These are phyloP conservation scores for Melospiza georgiana DNA, from an alignment of 2,113 vertebrate genomes.

Conservation along the genomic window DNA sequence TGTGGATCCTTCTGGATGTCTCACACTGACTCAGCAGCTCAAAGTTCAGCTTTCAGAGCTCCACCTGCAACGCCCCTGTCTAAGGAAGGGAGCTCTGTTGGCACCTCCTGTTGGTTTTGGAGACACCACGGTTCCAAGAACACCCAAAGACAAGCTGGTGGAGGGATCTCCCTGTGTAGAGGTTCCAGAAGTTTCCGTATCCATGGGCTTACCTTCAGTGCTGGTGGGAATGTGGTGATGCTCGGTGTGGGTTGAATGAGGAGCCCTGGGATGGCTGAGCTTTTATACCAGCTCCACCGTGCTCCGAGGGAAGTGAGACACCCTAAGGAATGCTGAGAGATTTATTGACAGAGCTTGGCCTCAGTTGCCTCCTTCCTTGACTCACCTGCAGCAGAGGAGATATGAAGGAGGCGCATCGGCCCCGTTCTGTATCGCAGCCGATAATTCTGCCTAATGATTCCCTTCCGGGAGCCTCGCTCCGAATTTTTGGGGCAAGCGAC, in stretches of 20 bases:
- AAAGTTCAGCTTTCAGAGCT: background rate
- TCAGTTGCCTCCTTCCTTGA: constrained; percentile 14
- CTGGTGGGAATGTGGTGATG: rapidly evolving
- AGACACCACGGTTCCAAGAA: rapidly evolving
- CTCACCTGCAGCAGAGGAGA: background rate
- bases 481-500: rapidly evolving
- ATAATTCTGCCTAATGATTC: background rate
- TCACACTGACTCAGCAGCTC: background rate
- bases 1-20: background rate
- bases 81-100: background rate
- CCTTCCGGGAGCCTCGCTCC: background rate
- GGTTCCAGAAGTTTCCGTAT: background rate
- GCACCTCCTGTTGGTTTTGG: background rate
- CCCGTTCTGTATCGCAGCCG: rapidly evolving
- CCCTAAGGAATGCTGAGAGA: constrained; percentile 40
- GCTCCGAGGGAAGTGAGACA: constrained; percentile 45
- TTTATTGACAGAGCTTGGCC: background rate
- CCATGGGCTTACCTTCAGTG: background rate
- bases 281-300: background rate
- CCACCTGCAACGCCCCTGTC: background rate
- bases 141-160: background rate
- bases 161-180: rapidly evolving
- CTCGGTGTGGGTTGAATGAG: background rate
- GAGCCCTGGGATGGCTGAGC: background rate
- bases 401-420: background rate